Evolutionary conservation across 2,888 invertebrate genomes (phyloP).

Genomic region (Pocota personata): DNA sequence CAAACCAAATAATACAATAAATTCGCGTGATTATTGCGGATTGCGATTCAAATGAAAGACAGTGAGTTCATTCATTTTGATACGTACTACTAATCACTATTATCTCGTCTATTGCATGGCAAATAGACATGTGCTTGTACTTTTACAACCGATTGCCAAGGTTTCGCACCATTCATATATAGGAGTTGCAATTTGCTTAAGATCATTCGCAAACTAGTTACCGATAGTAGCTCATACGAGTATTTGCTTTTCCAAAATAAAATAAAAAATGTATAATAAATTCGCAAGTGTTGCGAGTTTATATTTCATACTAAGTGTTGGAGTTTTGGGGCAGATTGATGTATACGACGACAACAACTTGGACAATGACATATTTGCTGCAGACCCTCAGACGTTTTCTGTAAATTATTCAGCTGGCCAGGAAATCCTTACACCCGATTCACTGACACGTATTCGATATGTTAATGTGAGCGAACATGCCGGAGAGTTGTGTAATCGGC

Average conservation of each 20-base stretch:
- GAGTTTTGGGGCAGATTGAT: neutral
- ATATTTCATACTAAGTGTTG: neutral
- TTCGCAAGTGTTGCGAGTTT: no score
- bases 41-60: slow-evolving; percentile 37
- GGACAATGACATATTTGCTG: slow-evolving; percentile 5
- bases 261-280: neutral
- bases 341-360: slow-evolving; percentile 5
- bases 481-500: slow-evolving; percentile 79
- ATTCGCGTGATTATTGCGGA: slow-evolving; percentile 22
- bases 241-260: neutral
- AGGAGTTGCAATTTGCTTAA: neutral
- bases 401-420: neutral
- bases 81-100: neutral
- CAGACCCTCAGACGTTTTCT: neutral
- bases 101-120: slow-evolving; percentile 5
- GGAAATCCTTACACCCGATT: neutral
- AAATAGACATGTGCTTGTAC: slow-evolving; percentile 32
- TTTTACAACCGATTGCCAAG: slow-evolving; percentile 8
- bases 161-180: neutral
- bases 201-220: slow-evolving; percentile 23
- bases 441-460: slow-evolving; percentile 6
- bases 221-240: neutral
- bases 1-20: slow-evolving; percentile 20
- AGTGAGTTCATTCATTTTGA: slow-evolving; percentile 40
- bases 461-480: slow-evolving; percentile 71